Conservation (phyloP, 2,113 vertebrate species). For the Corythornis madagascariensis region DNA sequence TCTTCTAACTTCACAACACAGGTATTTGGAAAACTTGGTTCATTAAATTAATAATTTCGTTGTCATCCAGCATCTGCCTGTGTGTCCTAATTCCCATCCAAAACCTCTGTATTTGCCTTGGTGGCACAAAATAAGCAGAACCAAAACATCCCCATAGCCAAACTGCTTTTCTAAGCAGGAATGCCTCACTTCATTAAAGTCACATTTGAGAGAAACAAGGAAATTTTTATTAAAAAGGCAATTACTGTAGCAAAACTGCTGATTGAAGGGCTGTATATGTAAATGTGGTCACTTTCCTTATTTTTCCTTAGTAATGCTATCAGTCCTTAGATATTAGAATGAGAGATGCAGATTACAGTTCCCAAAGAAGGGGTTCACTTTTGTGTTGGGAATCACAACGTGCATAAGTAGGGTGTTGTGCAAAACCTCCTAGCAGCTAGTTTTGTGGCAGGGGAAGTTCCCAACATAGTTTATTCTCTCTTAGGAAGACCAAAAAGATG, state of each 20-base stretch:
- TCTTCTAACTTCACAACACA: not conserved
- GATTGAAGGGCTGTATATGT: not conserved
- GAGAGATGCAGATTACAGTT: not conserved
- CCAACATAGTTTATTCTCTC: not conserved
- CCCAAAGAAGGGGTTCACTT: not conserved
- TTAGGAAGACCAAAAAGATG: not conserved
- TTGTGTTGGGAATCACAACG: fast-evolving
- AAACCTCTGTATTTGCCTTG: not conserved
- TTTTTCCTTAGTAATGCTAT: not conserved
- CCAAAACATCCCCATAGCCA: not conserved
- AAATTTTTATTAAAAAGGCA: not conserved
- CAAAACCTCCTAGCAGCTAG: not conserved
- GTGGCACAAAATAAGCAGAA: not conserved
- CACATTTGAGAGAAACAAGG: not conserved
- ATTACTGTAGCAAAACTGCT: not conserved
- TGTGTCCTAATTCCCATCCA: not conserved
- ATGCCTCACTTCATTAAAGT: not conserved
- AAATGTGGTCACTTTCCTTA: not conserved
- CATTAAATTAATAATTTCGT: not conserved
- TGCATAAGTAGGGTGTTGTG: fast-evolving
- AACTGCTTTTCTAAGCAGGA: not conserved
- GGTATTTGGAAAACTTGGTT: not conserved
- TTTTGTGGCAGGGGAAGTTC: not conserved
- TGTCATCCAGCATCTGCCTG: not conserved
- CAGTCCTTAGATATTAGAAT: not conserved